Base-by-base conservation (phyloP, 2,113 vertebrate species). In the Emydocephalus ijimae region DNA sequence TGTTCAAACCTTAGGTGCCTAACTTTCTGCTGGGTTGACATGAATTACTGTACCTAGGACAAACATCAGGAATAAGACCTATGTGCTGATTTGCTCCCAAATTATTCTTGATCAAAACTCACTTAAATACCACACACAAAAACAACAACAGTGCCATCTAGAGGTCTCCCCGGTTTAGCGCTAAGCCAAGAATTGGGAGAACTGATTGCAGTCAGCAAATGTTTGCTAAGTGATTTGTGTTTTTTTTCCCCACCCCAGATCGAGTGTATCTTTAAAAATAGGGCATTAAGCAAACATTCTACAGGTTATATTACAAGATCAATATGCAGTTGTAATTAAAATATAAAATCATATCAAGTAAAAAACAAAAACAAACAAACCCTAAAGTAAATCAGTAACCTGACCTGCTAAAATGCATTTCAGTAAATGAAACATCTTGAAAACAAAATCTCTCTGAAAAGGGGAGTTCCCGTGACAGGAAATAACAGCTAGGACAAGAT, bases 141-240 rank as follows among this genome's bases (percentile, higher is more conserved):
- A 0, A 85, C 89, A 10, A 50, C 39, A 92, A 92, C 0, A 2
- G 1, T 5, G 0, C 34, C 74, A 10, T 56, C 85, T 64, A 0
- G 57, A 3, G 6, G 29, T n/a, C 0, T 29, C 0, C 3, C n/a
- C 5, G 24, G 48, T 0, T 91, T 64, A 2, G n/a, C 59, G 90
- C 3, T 29, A 85, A 0, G 0, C 1, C 0, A 0, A 23, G 43
- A 52, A n/a, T 4, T 26, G 43, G 34, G 34, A 9, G 43, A 91
- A 91, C 26, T 9, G 12, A 12, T 29, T 12, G 3, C 23, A 12
- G 18, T 0, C 11, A 23, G 29, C 34, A 87, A 50, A n/a, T 39
- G 7, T 6, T 8, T 8, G 9, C 21, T 3, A 23, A 14, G n/a
- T n/a, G 87, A 88, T 29, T 34, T 50, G 52, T 52, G 5, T 2